Percentiles rank a stretch among this genome's conserved stretches.
Evolutionary conservation across 2,888 invertebrate genomes (phyloP).

Genomic region (Lepidocyrtoides sp.): DNA sequence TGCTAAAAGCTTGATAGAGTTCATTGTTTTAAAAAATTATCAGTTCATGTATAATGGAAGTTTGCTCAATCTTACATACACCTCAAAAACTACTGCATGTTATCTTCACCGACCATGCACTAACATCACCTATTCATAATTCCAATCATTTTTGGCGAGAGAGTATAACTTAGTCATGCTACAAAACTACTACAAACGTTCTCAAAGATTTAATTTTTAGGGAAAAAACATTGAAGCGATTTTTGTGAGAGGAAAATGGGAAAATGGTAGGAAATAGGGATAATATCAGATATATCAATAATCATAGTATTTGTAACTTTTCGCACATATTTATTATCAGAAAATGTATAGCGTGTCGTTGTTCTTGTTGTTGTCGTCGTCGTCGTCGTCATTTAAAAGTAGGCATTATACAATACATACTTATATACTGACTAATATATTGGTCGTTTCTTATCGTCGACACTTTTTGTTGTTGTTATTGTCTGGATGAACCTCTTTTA

Average conservation of each 20-base stretch:
- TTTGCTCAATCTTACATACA: constrained; percentile 59
- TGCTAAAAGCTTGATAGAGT: constrained; percentile 11
- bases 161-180: constrained; percentile 26
- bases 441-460: constrained; percentile 19
- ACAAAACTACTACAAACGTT: not conserved
- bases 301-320: constrained; percentile 1
- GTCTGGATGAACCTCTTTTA: constrained; percentile 57
- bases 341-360: constrained; percentile 14
- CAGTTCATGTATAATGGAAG: constrained; percentile 56
- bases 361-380: too few relatives aligned
- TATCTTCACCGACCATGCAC: not conserved
- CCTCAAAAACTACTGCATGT: not conserved
- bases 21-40: constrained; percentile 31
- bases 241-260: constrained; percentile 8
- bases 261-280: constrained; percentile 20
- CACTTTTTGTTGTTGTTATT: constrained; percentile 50
- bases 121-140: not conserved
- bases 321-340: constrained; percentile 33
- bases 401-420: not conserved
- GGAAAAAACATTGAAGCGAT: not conserved
- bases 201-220: constrained; percentile 2
- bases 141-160: not conserved
- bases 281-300: not conserved
- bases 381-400: not conserved
- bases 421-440: not conserved